phyloP scores from a whole-genome alignment of 2,888 invertebrate genomes.

The Drosophila anomelani region DNA sequence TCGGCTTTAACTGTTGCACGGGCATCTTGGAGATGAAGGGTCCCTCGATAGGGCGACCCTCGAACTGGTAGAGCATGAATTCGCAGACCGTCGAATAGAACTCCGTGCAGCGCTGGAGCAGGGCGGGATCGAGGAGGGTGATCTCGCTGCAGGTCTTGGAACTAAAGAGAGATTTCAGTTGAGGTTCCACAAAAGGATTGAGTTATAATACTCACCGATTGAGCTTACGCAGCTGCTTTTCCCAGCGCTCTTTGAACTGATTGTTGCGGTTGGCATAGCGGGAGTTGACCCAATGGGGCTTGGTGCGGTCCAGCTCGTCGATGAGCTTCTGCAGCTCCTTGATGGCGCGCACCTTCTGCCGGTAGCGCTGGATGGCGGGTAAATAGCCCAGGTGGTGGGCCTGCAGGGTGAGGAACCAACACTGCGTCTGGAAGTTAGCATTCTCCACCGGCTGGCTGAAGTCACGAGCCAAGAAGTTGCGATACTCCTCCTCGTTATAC shows the following conservation, averaged over 20 bases:
- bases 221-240: conserved; percentile 92
- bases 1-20: conserved; percentile 87
- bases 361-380: conserved; percentile 94
- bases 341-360: conserved; percentile 88
- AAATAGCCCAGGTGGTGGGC: conserved; percentile 96
- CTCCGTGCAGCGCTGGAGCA: conserved; percentile 92
- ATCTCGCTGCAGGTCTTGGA: conserved; percentile 97
- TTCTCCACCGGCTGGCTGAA: conserved; percentile 81
- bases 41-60: conserved; percentile 85
- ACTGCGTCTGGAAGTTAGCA: conserved; percentile 98
- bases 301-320: conserved; percentile 92
- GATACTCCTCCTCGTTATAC: conserved; percentile 92
- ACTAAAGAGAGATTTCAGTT: conserved; percentile 83
- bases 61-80: conserved; percentile 89
- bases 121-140: conserved; percentile 92
- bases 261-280: conserved; percentile 92
- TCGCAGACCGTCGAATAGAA: conserved; percentile 95
- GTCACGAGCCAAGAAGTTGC: conserved; percentile 74
- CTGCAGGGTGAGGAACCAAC: conserved; percentile 98
- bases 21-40: conserved; percentile 86
- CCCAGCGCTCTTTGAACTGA: conserved; percentile 94
- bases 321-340: conserved; percentile 94
- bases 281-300: conserved; percentile 92
- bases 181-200: background rate
- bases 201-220: conserved; percentile 85